Evolutionary conservation across 2,113 vertebrate species (phyloP).

Genomic region (Murina feae): DNA sequence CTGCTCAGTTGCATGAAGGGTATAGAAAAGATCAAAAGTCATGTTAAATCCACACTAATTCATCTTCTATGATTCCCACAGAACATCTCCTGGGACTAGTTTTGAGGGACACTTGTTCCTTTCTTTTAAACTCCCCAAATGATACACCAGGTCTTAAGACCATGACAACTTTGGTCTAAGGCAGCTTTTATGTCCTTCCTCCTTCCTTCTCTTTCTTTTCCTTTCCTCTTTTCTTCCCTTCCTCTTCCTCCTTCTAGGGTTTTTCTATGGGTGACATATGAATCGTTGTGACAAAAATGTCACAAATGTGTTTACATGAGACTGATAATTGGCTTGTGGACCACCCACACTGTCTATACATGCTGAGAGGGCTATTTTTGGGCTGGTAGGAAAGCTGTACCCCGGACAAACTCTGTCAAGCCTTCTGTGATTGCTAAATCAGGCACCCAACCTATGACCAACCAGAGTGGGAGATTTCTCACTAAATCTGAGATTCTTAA

Average conservation of each 20-base stretch:
- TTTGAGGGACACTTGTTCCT: not conserved
- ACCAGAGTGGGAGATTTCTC: not conserved
- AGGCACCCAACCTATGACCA: not conserved
- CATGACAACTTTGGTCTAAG: not conserved
- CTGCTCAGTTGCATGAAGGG: not conserved
- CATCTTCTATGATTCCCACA: too few relatives aligned
- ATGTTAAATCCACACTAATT: not conserved
- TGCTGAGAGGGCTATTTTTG: not conserved
- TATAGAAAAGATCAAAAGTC: not conserved
- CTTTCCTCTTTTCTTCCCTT: too few relatives aligned
- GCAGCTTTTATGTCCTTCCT: not conserved
- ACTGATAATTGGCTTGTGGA: not conserved
- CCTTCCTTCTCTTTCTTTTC: not conserved
- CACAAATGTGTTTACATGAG: not conserved
- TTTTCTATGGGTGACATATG: not conserved
- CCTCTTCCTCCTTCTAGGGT: not conserved
- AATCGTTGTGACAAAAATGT: not conserved
- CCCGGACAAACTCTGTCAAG: not conserved
- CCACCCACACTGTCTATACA: not conserved
- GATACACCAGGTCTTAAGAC: not conserved
- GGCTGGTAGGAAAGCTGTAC: not conserved
- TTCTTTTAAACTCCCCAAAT: not conserved
- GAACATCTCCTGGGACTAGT: not conserved
- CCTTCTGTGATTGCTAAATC: conserved; percentile 65
- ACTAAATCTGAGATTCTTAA: not conserved